Percentiles rank a stretch among this genome's conserved stretches.
These are phyloP conservation scores for Poecilia velifera DNA, from an alignment of 2,797 vertebrate species.

Conservation along the genomic window DNA sequence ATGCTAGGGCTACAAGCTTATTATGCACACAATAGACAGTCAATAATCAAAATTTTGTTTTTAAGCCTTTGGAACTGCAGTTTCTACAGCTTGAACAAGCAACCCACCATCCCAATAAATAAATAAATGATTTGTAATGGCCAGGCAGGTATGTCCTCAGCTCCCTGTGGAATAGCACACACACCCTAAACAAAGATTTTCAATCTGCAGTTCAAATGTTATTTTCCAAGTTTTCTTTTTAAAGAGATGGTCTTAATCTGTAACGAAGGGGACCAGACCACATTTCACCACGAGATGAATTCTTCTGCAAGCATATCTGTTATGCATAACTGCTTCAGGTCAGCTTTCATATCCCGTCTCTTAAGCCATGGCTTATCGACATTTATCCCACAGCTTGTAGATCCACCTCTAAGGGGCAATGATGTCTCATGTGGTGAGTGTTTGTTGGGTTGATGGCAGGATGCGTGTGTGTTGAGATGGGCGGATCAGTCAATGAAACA, in stretches of 20 bases:
- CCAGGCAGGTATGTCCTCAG: background rate
- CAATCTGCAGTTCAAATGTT: background rate
- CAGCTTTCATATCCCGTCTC: slow-evolving; percentile 31
- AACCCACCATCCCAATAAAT: background rate
- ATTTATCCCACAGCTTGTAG: slow-evolving; percentile 32
- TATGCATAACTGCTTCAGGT: slow-evolving; percentile 29
- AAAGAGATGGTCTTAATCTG: background rate
- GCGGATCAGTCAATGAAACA: slow-evolving; percentile 19
- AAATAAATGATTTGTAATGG: background rate
- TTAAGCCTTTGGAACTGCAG: background rate
- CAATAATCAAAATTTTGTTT: background rate
- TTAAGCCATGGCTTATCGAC: slow-evolving; percentile 19
- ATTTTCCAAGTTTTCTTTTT: background rate
- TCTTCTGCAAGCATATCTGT: slow-evolving; percentile 56
- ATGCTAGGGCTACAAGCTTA: background rate
- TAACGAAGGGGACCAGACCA: background rate
- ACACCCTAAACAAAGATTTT: background rate
- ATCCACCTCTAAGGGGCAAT: slow-evolving; percentile 9
- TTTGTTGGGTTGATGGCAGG: slow-evolving; percentile 42
- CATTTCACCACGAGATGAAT: background rate
- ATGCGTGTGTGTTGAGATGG: slow-evolving; percentile 47
- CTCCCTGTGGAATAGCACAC: background rate
- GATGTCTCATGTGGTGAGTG: slow-evolving; percentile 47
- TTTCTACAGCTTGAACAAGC: background rate
- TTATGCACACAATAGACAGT: background rate